phyloP scores from a whole-genome alignment of 53 echinoderm and acorn worm genomes.

The Paracentrotus lividus region DNA sequence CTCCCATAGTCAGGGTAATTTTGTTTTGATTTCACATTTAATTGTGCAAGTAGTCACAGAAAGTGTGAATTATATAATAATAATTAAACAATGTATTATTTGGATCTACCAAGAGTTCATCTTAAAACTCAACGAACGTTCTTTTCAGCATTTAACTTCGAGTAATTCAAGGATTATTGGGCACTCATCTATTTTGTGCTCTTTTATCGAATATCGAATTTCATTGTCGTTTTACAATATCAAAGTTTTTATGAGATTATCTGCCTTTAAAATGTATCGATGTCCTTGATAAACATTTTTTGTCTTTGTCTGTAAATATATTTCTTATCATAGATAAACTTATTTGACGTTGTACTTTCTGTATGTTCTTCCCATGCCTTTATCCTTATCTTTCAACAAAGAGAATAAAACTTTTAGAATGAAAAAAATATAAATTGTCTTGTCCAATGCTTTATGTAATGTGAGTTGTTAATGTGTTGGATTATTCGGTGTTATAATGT shows the following conservation, averaged over 20 bases:
- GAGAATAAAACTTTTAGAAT: constrained; percentile 30
- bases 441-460: too few species aligned
- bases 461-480: background rate
- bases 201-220: background rate
- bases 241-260: background rate
- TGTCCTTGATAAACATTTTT: constrained; percentile 24
- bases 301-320: background rate
- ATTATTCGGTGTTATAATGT: background rate
- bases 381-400: background rate
- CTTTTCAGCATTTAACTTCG: too few species aligned
- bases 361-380: constrained; percentile 46
- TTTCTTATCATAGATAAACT: constrained; percentile 31
- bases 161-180: background rate
- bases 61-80: background rate
- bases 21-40: background rate
- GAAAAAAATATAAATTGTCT: background rate
- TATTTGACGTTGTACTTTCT: constrained; percentile 57
- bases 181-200: background rate
- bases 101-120: too few species aligned
- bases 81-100: background rate
- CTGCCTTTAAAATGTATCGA: background rate
- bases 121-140: too few species aligned
- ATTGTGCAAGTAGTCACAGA: background rate
- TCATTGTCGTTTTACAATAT: background rate
- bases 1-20: constrained; percentile 18